Conservation (phyloP, 2,797 vertebrate species). For the Oreortyx pictus region DNA sequence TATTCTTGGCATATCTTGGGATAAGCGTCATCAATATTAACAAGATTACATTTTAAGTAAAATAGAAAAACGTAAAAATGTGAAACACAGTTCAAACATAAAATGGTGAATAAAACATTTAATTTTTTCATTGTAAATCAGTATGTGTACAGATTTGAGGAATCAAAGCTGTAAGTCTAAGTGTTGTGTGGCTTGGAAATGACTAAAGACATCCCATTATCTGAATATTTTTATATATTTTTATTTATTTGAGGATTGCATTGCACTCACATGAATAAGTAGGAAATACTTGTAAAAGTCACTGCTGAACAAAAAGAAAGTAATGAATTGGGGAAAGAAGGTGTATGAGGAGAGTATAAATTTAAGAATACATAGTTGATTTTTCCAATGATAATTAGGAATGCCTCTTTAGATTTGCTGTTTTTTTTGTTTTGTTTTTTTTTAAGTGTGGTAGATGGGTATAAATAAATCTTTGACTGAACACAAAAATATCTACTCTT, state of each 20-base stretch:
- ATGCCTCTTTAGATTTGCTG: not conserved
- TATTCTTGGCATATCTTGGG: not conserved
- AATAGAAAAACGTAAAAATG: too few relatives aligned
- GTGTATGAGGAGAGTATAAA: not conserved
- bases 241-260: not conserved
- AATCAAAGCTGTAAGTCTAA: not conserved
- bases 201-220: not conserved
- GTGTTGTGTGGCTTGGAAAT: not conserved
- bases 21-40: not conserved
- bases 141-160: accelerated
- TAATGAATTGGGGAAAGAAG: not conserved
- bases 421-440: not conserved
- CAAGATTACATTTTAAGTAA: not conserved
- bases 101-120: accelerated
- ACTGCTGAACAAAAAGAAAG: not conserved
- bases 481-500: not conserved
- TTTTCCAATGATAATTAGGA: not conserved
- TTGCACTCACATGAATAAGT: not conserved
- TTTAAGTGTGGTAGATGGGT: not conserved
- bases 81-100: too few relatives aligned
- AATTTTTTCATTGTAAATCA: not conserved
- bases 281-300: not conserved
- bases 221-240: not conserved
- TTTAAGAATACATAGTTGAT: not conserved
- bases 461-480: not conserved